Evolutionary conservation across 2,113 vertebrate genomes (phyloP), one percentile per base, ranked within the genome.

Genomic region (Malurus alboscapulatus): DNA sequence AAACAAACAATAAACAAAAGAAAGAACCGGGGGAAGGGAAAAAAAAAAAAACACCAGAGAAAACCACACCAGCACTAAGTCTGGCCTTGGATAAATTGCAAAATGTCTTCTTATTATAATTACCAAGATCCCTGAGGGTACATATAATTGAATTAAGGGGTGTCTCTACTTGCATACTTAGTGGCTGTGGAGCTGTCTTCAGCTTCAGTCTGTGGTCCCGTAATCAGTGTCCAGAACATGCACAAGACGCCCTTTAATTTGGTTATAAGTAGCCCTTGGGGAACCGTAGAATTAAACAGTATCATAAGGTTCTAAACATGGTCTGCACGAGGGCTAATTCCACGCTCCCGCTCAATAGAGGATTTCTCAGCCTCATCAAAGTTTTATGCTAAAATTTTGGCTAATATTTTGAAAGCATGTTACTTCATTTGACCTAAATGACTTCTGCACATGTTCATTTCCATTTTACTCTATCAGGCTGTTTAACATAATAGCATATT

Each of bases 361-460:
- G 48, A 93, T 95, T 95, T 91, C 93, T 95, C 82, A 94, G 75
- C 67, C 96, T 96, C 95, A 96, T 96, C 94, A 92, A 96, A 96
- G 93, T 96, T 95, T 96, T 94, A 95, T 93, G 89, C 55, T 94
- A 90, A 96, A 95, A 95, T 95, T 94, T 94, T 94, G 87, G 95
- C 91, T 96, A 95, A 94, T 96, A 96, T 92, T 96, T 96, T 96
- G 89, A 96, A 96, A 96, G 89, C 91, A 85, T 94, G 87, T 95
- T 96, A 92, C 94, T 95, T 96, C 78, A 63, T 93, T 94, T 93
- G 96, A 96, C 95, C 96, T 96, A 93, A 96, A 96, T 96, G 93
- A 94, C 95, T 96, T 94, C 67, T 95, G 84, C 95, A 96, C 93
- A 96, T 96, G 91, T 94, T 94, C 93, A 87, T 94, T 96, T 96